Conservation (phyloP, 2,113 vertebrate species). For the Scalopus aquaticus region DNA sequence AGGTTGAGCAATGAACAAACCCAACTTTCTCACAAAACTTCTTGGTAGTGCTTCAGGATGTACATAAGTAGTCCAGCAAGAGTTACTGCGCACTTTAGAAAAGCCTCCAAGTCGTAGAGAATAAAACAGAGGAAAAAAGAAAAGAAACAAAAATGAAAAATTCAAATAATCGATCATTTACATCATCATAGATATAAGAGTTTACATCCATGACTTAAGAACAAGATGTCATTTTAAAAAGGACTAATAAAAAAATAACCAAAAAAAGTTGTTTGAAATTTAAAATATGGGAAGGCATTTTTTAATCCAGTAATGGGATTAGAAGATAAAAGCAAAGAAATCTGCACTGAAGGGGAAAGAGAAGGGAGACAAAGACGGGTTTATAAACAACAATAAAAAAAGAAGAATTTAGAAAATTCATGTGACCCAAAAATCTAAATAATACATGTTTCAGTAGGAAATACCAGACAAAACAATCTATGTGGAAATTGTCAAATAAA, state of each 20-base stretch:
- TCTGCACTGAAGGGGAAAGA: not conserved
- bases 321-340: not conserved
- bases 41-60: not conserved
- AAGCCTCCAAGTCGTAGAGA: not conserved
- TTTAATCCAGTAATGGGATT: not conserved
- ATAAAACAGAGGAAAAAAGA: not conserved
- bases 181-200: not conserved
- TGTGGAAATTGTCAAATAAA: not conserved
- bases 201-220: not conserved
- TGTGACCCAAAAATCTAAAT: not conserved
- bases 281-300: not conserved
- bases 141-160: not conserved
- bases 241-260: not conserved
- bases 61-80: not conserved
- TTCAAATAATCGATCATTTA: not conserved
- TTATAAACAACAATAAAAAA: conserved; percentile 1
- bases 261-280: not conserved
- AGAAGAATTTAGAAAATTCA: not conserved
- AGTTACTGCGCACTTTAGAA: not conserved
- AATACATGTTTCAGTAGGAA: not conserved
- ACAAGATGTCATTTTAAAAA: not conserved
- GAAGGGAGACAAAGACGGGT: not conserved
- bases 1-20: not conserved
- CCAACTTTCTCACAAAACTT: not conserved
- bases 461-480: not conserved